phyloP scores from a whole-genome alignment of 1,140 invertebrate genomes.

The Gryllus bimaculatus region DNA sequence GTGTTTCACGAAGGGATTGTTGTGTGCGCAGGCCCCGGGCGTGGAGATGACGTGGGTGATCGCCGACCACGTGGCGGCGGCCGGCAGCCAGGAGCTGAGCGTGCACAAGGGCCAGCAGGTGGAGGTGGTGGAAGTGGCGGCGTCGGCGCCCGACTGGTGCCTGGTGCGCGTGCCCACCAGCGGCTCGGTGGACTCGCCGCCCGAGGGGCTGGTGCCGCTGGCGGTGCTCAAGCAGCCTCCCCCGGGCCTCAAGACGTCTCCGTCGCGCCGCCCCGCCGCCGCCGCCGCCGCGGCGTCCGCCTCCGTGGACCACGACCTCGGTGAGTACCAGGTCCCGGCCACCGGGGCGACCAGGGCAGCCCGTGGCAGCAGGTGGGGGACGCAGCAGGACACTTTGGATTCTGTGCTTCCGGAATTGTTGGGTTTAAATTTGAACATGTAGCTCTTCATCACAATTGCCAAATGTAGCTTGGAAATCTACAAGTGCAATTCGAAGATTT shows the following conservation, averaged over 20 bases:
- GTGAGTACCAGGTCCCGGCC: conserved; percentile 6
- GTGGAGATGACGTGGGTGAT: conserved; percentile 82
- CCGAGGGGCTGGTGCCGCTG: conserved; percentile 74
- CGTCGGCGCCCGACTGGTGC: conserved; percentile 49
- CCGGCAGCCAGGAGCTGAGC: conserved; percentile 58
- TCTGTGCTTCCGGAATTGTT: too few species aligned
- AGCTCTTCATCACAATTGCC: too few species aligned
- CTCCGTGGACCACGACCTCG: conserved; percentile 6
- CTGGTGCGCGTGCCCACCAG: conserved; percentile 45
- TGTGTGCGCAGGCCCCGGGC: conserved; percentile 41
- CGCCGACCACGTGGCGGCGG: conserved; percentile 62
- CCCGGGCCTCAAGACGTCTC: conserved; percentile 25
- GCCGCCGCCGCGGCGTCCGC: neutral
- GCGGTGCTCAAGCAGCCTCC: conserved; percentile 72
- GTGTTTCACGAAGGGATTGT: too few species aligned
- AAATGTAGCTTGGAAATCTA: too few species aligned
- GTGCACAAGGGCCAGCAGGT: conserved; percentile 85
- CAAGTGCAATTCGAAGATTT: too few species aligned
- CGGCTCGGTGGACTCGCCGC: conserved; percentile 46
- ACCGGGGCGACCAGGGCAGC: too few species aligned
- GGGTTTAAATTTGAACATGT: too few species aligned
- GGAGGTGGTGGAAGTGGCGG: conserved; percentile 69
- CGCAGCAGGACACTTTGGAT: too few species aligned
- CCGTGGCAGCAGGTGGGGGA: neutral
- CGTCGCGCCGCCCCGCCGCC: conserved; percentile 10